phyloP scores from a whole-genome alignment of 1,140 invertebrate species.

The Lepidurus packardi region DNA sequence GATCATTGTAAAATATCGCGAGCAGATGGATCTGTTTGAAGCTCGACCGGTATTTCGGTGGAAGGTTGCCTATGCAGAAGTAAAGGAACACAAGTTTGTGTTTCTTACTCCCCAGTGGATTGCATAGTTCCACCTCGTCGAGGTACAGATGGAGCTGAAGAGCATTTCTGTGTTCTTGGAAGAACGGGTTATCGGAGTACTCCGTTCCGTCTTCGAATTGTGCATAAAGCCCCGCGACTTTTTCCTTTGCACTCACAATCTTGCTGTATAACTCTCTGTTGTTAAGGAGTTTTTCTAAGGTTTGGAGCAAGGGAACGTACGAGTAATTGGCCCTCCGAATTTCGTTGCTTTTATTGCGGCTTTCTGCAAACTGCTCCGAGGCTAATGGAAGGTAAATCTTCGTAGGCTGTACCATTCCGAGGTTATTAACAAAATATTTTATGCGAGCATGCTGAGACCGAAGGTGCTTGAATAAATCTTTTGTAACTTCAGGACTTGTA shows the following conservation, averaged over 20 bases:
- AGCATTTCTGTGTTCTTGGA: constrained; percentile 27
- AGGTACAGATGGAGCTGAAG: constrained; percentile 31
- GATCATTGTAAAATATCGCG: constrained; percentile 23
- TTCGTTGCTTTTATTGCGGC: neutral
- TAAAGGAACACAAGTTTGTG: constrained; percentile 32
- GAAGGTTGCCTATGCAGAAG: constrained; percentile 28
- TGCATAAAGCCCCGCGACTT: constrained; percentile 6
- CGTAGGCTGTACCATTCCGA: constrained; percentile 4
- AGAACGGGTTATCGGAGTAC: constrained; percentile 10
- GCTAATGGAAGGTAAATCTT: constrained; percentile 6
- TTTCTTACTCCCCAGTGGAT: constrained; percentile 30
- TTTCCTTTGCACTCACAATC: neutral
- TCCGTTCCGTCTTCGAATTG: constrained; percentile 30
- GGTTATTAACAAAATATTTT: neutral
- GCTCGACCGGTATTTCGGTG: neutral
- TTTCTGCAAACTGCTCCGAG: neutral
- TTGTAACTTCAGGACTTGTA: constrained; percentile 1
- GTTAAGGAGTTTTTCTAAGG: neutral
- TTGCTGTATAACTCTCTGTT: neutral
- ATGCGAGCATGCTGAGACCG: neutral
- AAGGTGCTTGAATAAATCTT: constrained; percentile 1
- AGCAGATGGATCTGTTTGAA: constrained; percentile 26
- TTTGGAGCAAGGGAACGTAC: constrained; percentile 4
- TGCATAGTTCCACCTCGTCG: constrained; percentile 31
- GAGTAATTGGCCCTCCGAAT: constrained; percentile 4